Conservation (phyloP, 1,140 invertebrate species). For the Sweltsa coloradensis region DNA sequence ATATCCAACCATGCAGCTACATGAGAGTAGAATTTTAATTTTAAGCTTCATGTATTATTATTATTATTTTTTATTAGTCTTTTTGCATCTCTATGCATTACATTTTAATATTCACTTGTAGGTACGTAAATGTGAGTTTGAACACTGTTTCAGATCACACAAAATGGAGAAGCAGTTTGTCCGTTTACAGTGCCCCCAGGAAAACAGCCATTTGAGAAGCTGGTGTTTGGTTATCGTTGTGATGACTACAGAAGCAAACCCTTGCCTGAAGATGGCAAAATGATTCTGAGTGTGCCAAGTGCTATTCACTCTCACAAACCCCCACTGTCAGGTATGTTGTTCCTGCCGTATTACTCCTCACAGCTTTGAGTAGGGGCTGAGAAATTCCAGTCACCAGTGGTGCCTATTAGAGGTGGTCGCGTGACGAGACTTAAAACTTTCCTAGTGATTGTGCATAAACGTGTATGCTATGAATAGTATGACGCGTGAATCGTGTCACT, state of each 20-base stretch:
- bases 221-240: slow-evolving; percentile 48
- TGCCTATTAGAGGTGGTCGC: too few relatives aligned
- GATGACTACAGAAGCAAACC: slow-evolving; percentile 19
- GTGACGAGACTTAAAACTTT: too few relatives aligned
- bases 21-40: too few relatives aligned
- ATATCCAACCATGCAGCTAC: too few relatives aligned
- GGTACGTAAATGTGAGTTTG: slow-evolving; percentile 8
- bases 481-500: too few relatives aligned
- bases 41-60: too few relatives aligned
- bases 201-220: slow-evolving; percentile 79
- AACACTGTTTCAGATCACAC: slow-evolving; percentile 43
- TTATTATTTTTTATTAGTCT: too few relatives aligned
- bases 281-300: slow-evolving; percentile 78
- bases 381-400: too few relatives aligned
- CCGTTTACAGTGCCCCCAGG: slow-evolving; percentile 46
- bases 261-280: slow-evolving; percentile 34
- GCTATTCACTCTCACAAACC: slow-evolving; percentile 87
- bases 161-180: slow-evolving; percentile 49
- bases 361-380: too few relatives aligned
- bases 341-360: too few relatives aligned
- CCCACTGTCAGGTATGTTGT: slow-evolving; percentile 40
- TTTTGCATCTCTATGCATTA: too few relatives aligned
- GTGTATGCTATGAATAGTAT: slow-evolving; percentile 9
- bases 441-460: too few relatives aligned
- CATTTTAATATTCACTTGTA: slow-evolving; percentile 9